Evolutionary conservation across 2,797 vertebrate species (phyloP), one percentile per base, ranked within the genome.

Genomic region (Eleutherodactylus coqui): DNA sequence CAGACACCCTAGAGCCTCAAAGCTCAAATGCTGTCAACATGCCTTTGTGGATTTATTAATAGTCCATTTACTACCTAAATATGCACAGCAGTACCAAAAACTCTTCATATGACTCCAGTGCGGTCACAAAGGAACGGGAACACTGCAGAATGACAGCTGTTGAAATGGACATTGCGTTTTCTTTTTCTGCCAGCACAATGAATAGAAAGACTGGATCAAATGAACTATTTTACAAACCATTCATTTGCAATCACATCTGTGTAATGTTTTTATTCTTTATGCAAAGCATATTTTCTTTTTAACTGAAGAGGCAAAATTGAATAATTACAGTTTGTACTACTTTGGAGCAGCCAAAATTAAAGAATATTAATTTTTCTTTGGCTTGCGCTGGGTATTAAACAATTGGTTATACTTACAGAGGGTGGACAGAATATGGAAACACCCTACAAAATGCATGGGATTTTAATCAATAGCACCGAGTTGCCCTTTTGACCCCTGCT

Each of bases 1-100:
- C 69, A 73, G 84, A 75, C 84, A 75, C 84, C 84, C 77, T 62
- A 86, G 78, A 86, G 84, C 70, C 84, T 86, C 84, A 86, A 86
- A 86, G 67, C 67, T 75, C 53, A 86, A 81, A 64, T 64, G 77
- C 78, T 86, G 84, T 86, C 84, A 86, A 75, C 78, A 81, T 75
- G 78, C 84, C 67, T 60, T 86, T 73, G 53, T 60, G 49, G 51
- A 86, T 86, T 85, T 86, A 81, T 81, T 86, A 86, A 81, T 80
- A 86, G 34, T 9, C 38, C n/a, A 78, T 85, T 85, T 80, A 72
- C 84, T 75, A 80, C 69, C 43, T 41, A 72, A 86, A 72, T 62
- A 58, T 86, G 77, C 77, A 75, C 77, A 62, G 67, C 77, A 73
- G 55, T 19, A 49, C 32, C 43, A 21, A 13, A 29, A 62, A 45